Evolutionary conservation across 2,797 vertebrate species (phyloP).

Genomic region (Pelodytes ibericus): DNA sequence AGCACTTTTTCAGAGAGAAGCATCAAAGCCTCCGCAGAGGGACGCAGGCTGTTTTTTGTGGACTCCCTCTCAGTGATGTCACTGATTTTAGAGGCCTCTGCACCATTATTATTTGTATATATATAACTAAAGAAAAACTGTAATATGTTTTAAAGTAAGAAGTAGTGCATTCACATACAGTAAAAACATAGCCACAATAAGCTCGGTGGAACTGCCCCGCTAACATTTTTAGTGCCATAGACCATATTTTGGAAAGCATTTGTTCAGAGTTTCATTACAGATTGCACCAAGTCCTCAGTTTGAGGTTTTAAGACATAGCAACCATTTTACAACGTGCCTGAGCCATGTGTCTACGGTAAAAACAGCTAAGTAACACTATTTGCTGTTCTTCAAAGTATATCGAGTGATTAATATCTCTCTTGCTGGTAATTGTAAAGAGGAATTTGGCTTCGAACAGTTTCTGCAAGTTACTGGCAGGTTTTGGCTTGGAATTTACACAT

Average conservation of each 20-base stretch:
- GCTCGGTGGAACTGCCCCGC: too few species aligned
- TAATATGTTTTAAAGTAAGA: too few species aligned
- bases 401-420: conserved; percentile 44
- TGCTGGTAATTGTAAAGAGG: conserved; percentile 42
- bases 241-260: not conserved
- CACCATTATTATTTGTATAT: too few species aligned
- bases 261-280: not conserved
- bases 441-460: conserved; percentile 26
- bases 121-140: too few species aligned
- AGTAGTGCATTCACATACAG: too few species aligned
- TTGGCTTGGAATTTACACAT: conserved; percentile 27
- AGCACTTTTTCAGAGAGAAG: too few species aligned
- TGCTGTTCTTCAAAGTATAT: conserved; percentile 29
- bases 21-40: too few species aligned
- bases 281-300: not conserved
- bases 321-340: not conserved
- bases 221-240: too few species aligned
- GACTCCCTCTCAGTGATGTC: too few species aligned
- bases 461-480: conserved; percentile 49
- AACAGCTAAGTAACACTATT: conserved; percentile 23
- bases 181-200: too few species aligned
- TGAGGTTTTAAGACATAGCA: not conserved
- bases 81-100: too few species aligned
- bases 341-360: conserved; percentile 1
- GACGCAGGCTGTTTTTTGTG: too few species aligned